phyloP scores from a whole-genome alignment of 2,888 invertebrate genomes.

The Therioaphis trifolii region DNA sequence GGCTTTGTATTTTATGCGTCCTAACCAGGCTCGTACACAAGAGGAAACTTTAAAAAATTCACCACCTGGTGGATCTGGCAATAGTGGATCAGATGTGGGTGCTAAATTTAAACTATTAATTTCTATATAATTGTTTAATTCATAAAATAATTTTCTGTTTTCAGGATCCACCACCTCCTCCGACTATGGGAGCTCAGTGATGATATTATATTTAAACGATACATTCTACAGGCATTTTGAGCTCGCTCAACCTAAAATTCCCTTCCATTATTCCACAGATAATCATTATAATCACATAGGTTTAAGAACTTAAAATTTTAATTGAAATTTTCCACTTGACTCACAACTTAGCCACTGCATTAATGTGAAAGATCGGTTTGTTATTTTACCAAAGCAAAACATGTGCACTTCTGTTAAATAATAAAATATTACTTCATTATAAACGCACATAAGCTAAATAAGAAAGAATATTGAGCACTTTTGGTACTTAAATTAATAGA shows the following conservation, averaged over 20 bases:
- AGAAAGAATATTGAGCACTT: not conserved
- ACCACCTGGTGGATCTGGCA: constrained; percentile 41
- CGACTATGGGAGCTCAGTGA: constrained; percentile 52
- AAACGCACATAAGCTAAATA: constrained; percentile 6
- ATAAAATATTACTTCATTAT: not conserved
- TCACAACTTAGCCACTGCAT: not conserved
- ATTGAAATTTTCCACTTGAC: constrained; percentile 46
- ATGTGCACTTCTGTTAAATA: constrained; percentile 1
- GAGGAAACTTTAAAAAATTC: constrained; percentile 52
- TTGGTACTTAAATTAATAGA: not conserved
- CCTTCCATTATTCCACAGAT: constrained; percentile 60
- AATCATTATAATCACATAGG: constrained; percentile 55
- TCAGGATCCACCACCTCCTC: constrained; percentile 56
- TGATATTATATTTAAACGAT: constrained; percentile 13
- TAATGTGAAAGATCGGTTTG: constrained; percentile 2
- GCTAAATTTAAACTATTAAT: not conserved
- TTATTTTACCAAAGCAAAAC: constrained; percentile 1
- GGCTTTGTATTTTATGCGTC: constrained; percentile 65
- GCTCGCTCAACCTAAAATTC: constrained; percentile 51
- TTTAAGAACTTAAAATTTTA: constrained; percentile 30
- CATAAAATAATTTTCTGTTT: constrained; percentile 35
- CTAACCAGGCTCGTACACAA: constrained; percentile 45
- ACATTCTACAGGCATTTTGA: constrained; percentile 57
- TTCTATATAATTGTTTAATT: not conserved
- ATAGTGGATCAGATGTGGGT: constrained; percentile 51